Evolutionary conservation across 2,888 invertebrate species (phyloP), one percentile per base, ranked within the genome.

Genomic region (Villa cingulata): DNA sequence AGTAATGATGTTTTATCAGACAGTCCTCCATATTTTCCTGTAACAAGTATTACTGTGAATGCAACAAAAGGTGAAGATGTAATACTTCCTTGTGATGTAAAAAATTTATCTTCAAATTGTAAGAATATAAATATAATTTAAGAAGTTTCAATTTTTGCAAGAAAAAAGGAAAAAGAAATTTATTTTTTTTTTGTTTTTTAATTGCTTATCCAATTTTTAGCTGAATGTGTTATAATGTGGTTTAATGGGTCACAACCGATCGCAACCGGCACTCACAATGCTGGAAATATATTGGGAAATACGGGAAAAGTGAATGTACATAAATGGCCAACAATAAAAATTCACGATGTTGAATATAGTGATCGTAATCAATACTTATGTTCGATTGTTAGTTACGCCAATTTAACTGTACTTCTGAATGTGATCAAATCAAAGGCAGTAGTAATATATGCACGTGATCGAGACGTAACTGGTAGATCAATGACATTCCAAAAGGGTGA

Each of bases 401-500:
- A 45, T 32, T 53, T 66, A 45, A 50, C 49, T 42, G 56, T 66
- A 43, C 6, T 36, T 3, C 12, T 46, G 15, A 23, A 37, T 27
- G 41, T 46, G n/a, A n/a, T 9, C 23, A 38, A 38, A 7, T 56
- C 57, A 42, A 59, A 59, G 46, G 53, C 54, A 48, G 55, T 65
- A 3, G 57, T 55, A 41, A 65, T 66, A 52, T 57, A 55, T 43
- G 61, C 62, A 50, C 61, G 63, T 56, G 64, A 57, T 48, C 61
- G 59, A 41, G 62, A 65, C 51, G 59, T 65, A 12, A 61, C 64
- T 37, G 62, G 62, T 53, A 60, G 59, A 5, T 59, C 62, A 51
- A 58, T 66, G 50, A 61, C 62, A 47, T 63, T 61, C 49, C 59
- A 58, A 49, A 62, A 67, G 56, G 65, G 65, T 43, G 66, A 64